Evolutionary conservation across 2,797 vertebrate species (phyloP), one percentile per base, ranked within the genome.

Genomic region (Lutjanus argentimaculatus): DNA sequence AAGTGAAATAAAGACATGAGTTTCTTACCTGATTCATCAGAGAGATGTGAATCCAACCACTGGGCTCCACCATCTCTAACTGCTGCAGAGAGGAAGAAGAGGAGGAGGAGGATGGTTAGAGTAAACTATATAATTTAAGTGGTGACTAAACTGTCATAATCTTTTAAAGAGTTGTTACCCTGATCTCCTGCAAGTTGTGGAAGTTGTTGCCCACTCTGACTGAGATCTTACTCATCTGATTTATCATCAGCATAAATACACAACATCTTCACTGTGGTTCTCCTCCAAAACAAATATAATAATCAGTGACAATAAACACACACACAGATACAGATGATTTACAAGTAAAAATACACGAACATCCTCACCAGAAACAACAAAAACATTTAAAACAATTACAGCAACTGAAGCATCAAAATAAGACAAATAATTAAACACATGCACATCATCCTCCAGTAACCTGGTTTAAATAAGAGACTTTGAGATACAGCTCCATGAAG

Each of bases 191-290:
- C n/a, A 99, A 94, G 89, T 99, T 99, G 90, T 99, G 98, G 94
- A 99, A 99, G 92, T 99, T 99, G 95, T 99, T 99, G 71, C 98
- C 98, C 12, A 99, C 98, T 89, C 98, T 92, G 85, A 99, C 98
- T 0, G 98, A 99, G 86, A 99, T 99, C 93, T 99, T 99, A 94
- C 98, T 99, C 98, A 53, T 99, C 98, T 0, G 98, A 99, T 88
- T 99, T 99, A 85, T 99, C 99, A 86, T 99, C 98, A 0, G 97
- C 98, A 72, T 99, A 99, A 91, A 99, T 99, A 88, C 98, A 99
- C 80, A 99, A 83, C 13, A 98, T 99, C 94, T 99, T 99, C 94
- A 99, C 98, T 0, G 97, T 99, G 7, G 98, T 99, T 93, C 99
- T 99, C 93, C 98, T 97, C 95, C 98, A 53, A 15, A 8, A 40